These are phyloP conservation scores for Aulostomus chinensis DNA, from an alignment of 2,797 vertebrate genomes.

Conservation along the genomic window DNA sequence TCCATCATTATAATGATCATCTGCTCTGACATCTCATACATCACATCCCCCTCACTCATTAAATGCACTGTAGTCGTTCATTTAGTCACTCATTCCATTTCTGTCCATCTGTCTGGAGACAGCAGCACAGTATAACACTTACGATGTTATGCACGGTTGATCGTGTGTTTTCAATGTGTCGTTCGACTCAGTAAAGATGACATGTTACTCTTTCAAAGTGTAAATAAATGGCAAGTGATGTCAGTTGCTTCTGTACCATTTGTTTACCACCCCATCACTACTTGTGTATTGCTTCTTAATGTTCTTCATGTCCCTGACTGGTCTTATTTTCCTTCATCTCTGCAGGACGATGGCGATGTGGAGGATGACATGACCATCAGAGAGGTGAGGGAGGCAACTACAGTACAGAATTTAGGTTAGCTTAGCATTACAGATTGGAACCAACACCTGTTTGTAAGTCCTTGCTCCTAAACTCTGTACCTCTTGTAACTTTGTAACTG, in stretches of 20 bases:
- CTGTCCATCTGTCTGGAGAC: conserved; percentile 46
- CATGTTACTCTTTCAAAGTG: conserved; percentile 11
- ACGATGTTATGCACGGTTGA: conserved; percentile 23
- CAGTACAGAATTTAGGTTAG: neutral
- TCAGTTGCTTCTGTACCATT: too few relatives aligned
- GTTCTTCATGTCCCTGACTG: conserved; percentile 5
- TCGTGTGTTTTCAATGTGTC: conserved; percentile 26
- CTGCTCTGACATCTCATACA: conserved; percentile 57
- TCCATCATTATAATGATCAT: conserved; percentile 64
- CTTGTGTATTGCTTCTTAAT: neutral
- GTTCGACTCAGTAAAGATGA: conserved; percentile 5
- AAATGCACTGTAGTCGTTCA: conserved; percentile 51
- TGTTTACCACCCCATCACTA: too few relatives aligned
- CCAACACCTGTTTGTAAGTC: too few relatives aligned
- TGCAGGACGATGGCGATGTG: conserved; percentile 77
- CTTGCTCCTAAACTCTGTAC: too few relatives aligned
- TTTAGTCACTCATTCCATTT: conserved; percentile 56
- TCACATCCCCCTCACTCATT: conserved; percentile 60
- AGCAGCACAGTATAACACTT: conserved; percentile 12
- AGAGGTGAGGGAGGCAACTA: conserved; percentile 72
- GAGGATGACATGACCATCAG: conserved; percentile 84
- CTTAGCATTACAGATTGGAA: too few relatives aligned
- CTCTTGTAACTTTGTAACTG: too few relatives aligned
- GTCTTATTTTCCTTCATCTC: conserved; percentile 12
- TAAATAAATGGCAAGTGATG: conserved; percentile 7